Base-by-base conservation (phyloP, 2,113 vertebrate species). In the Myiozetetes cayanensis region DNA sequence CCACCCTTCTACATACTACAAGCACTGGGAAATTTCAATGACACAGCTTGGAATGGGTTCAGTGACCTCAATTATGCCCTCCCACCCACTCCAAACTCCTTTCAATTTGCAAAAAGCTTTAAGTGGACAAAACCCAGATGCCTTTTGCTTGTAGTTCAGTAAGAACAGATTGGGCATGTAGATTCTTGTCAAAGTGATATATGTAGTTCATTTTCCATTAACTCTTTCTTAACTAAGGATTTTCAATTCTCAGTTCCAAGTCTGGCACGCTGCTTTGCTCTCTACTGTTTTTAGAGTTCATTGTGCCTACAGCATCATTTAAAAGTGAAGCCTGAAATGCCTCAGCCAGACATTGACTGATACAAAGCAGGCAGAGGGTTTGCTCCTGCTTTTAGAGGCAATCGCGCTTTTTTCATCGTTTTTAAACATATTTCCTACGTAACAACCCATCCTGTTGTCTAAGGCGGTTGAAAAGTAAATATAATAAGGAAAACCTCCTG, bases 91-190 rank as follows among this genome's bases (percentile, higher is more conserved):
- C 97, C 96, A 96, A 95, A 97, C 93, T 96, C 96, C 96, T 98
- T 98, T 98, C 97, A 98, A 97, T 96, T 97, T 97, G 94, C 90
- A 97, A 97, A 97, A 97, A 97, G 97, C 94, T 97, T 97, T 96
- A 95, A 97, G 96, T 91, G 96, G 97, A 98, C 95, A 95, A 94
- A 98, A 97, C 93, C 96, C 98, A 98, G 98, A 97, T 90, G 94
- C 97, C 93, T 93, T 85, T 85, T 97, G 93, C 93, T 90, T 96
- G 88, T 85, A 91, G 94, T 86, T 97, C 98, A 97, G 96, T 95
- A 96, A 97, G 97, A 98, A 97, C 97, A 98, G 98, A 97, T 97
- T 97, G 96, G 96, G 89, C 96, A 92, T 97, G 87, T 90, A 96
- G 96, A 83, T 96, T 95, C 96, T 97, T 97, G 72, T 96, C 85